These are phyloP conservation scores for Spodoptera frugiperda DNA, from an alignment of 1,140 invertebrate species.

Conservation along the genomic window DNA sequence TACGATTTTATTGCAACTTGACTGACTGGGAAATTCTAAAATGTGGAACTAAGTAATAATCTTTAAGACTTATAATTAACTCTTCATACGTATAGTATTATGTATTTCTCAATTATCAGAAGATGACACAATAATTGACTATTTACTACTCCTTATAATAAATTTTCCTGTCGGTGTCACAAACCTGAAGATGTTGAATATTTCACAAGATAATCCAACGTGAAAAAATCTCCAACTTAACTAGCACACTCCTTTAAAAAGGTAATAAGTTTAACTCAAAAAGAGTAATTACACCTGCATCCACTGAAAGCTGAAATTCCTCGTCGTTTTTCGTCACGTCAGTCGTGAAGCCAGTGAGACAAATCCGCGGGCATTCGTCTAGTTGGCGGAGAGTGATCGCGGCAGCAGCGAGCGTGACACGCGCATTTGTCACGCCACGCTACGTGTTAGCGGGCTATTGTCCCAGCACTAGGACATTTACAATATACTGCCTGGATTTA, in stretches of 20 bases:
- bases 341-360: slow-evolving; percentile 43
- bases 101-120: no score
- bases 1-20: neutral
- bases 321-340: slow-evolving; percentile 37
- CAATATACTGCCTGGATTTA: slow-evolving; percentile 5
- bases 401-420: slow-evolving; percentile 43
- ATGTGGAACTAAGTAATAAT: no score
- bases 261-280: neutral
- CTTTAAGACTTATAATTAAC: no score
- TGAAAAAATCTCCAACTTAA: neutral
- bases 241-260: neutral
- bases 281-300: slow-evolving; percentile 33
- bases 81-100: no score
- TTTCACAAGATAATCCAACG: neutral
- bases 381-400: slow-evolving; percentile 52
- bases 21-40: no score
- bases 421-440: slow-evolving; percentile 45
- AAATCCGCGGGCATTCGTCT: slow-evolving; percentile 52
- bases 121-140: no score
- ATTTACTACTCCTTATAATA: no score
- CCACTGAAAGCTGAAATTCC: slow-evolving; percentile 35
- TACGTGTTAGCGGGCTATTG: slow-evolving; percentile 40
- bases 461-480: slow-evolving; percentile 8
- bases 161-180: no score
- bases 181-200: no score